Percentiles rank a stretch among this genome's conserved stretches.
Evolutionary conservation across 2,113 vertebrate genomes (phyloP).

Genomic region (Cyphomyrus plagiostoma): DNA sequence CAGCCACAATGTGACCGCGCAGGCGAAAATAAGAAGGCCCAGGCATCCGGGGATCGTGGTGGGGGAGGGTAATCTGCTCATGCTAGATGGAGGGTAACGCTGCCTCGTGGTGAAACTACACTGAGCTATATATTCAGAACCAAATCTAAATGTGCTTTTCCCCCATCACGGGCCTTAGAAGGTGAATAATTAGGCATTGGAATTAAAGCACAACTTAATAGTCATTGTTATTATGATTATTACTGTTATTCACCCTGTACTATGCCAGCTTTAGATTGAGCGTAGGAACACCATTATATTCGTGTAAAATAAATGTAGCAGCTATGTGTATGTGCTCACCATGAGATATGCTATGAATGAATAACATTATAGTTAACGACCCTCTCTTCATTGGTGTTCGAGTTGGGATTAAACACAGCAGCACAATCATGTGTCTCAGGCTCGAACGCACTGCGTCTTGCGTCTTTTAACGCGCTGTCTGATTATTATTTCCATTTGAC

Average conservation of each 20-base stretch:
- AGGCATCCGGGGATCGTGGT: slow-evolving; percentile 42
- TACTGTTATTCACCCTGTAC: background rate
- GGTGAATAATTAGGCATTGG: background rate
- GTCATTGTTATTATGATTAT: background rate
- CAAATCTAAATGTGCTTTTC: background rate
- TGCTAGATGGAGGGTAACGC: slow-evolving; percentile 47
- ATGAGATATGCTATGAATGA: background rate
- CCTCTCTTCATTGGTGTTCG: background rate
- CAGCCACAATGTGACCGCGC: slow-evolving; percentile 80
- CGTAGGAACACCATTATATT: background rate
- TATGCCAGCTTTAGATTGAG: background rate
- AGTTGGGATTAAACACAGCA: background rate
- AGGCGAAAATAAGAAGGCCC: slow-evolving; percentile 73
- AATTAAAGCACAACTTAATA: background rate
- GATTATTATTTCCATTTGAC: background rate
- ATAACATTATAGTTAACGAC: background rate
- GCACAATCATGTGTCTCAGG: background rate
- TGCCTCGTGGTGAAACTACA: slow-evolving; percentile 50
- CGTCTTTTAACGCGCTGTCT: background rate
- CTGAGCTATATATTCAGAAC: background rate
- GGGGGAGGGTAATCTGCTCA: slow-evolving; percentile 67
- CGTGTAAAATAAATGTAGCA: background rate
- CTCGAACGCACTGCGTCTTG: background rate
- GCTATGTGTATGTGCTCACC: background rate
- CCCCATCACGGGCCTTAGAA: background rate